Evolutionary conservation across 2,113 vertebrate species (phyloP).

Genomic region (Climacteris rufus): DNA sequence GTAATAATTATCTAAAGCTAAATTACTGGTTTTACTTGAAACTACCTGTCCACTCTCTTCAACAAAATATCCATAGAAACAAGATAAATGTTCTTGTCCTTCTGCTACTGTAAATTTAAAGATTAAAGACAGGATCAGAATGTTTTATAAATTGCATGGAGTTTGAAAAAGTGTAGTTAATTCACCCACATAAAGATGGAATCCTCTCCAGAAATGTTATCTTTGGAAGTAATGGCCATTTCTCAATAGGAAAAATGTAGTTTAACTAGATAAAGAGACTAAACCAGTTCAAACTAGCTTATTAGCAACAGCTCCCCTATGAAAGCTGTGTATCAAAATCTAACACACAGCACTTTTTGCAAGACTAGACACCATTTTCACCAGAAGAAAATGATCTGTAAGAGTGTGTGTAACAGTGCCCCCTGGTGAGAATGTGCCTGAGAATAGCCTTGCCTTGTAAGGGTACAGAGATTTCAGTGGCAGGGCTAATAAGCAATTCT

Average conservation of each 20-base stretch:
- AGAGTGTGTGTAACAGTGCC: slow-evolving; percentile 15
- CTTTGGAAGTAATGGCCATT: not conserved
- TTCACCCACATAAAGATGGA: not conserved
- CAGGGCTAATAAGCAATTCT: not conserved
- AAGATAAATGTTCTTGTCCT: not conserved
- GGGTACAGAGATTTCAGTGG: not conserved
- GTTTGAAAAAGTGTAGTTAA: not conserved
- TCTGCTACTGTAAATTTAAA: not conserved
- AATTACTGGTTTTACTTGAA: not conserved
- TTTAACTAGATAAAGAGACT: not conserved
- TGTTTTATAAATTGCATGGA: not conserved
- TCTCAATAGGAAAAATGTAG: not conserved
- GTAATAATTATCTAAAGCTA: not conserved
- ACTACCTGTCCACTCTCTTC: not conserved
- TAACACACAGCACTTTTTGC: not conserved
- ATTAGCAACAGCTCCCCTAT: not conserved
- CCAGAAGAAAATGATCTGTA: not conserved
- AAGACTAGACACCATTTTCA: not conserved
- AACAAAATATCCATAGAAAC: not conserved
- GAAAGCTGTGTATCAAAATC: not conserved
- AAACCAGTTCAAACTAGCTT: not conserved
- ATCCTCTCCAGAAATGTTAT: not conserved
- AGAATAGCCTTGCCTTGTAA: not conserved
- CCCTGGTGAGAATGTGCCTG: not conserved
- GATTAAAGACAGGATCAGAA: not conserved